Percentiles rank a stretch among this genome's conserved stretches.
Conservation (phyloP, 2,888 invertebrate genomes). For the Aradus depressus region DNA sequence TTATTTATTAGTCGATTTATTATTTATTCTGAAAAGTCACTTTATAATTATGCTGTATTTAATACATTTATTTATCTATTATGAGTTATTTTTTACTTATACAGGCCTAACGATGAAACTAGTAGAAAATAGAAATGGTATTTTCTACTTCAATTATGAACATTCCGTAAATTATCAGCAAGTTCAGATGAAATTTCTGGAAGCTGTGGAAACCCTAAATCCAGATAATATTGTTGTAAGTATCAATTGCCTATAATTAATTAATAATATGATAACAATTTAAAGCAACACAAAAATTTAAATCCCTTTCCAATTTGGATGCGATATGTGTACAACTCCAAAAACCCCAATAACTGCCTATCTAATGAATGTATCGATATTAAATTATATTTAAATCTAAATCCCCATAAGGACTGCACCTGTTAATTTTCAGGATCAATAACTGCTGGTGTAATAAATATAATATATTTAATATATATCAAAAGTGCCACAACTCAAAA, state of each 20-base stretch:
- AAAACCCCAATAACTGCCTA: too few relatives aligned
- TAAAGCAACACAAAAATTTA: too few relatives aligned
- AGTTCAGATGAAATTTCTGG: conserved; percentile 60
- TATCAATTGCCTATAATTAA: conserved; percentile 15
- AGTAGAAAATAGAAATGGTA: conserved; percentile 43
- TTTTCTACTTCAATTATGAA: conserved; percentile 58
- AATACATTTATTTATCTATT: conserved; percentile 7
- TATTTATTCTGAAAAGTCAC: background rate
- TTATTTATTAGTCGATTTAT: background rate
- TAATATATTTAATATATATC: too few relatives aligned
- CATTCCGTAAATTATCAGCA: conserved; percentile 63
- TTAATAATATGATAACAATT: too few relatives aligned
- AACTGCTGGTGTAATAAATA: too few relatives aligned
- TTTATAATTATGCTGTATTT: background rate
- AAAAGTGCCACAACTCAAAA: too few relatives aligned
- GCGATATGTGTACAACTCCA: too few relatives aligned
- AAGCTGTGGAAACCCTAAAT: conserved; percentile 66
- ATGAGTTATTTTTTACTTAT: conserved; percentile 4
- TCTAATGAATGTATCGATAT: too few relatives aligned
- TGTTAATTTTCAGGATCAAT: too few relatives aligned
- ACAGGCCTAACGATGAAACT: conserved; percentile 56
- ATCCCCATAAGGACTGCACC: too few relatives aligned
- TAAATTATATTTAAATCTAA: too few relatives aligned
- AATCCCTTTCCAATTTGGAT: too few relatives aligned
- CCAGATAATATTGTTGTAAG: conserved; percentile 63